Percentiles rank a stretch among this genome's conserved stretches.
phyloP scores from a whole-genome alignment of 1,140 invertebrate genomes.

The Drosophila littoralis region DNA sequence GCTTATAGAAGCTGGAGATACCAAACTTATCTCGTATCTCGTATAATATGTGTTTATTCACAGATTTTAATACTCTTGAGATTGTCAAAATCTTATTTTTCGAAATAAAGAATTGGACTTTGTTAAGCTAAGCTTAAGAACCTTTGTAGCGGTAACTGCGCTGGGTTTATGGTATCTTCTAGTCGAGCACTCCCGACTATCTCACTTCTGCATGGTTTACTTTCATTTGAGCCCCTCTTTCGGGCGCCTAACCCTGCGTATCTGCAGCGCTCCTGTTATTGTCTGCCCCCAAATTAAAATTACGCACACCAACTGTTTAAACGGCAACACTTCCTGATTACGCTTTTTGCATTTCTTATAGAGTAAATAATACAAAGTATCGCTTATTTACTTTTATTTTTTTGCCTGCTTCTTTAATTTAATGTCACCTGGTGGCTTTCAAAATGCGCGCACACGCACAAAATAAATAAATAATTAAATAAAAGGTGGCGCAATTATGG shows the following conservation, averaged over 20 bases:
- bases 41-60: too few relatives aligned
- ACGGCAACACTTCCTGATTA: constrained; percentile 67
- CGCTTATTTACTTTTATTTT: constrained; percentile 11
- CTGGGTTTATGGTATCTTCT: too few relatives aligned
- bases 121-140: too few relatives aligned
- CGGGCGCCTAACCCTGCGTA: not conserved
- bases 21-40: too few relatives aligned
- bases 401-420: constrained; percentile 44
- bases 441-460: constrained; percentile 61
- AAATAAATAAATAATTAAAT: constrained; percentile 43
- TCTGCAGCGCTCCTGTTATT: constrained; percentile 6
- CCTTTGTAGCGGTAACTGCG: too few relatives aligned
- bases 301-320: constrained; percentile 42
- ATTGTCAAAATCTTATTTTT: too few relatives aligned
- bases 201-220: too few relatives aligned
- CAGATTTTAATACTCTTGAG: too few relatives aligned
- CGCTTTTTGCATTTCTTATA: constrained; percentile 60
- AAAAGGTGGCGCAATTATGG: constrained; percentile 55
- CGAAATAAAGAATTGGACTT: too few relatives aligned
- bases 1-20: too few relatives aligned
- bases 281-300: constrained; percentile 46
- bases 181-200: too few relatives aligned
- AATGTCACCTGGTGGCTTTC: constrained; percentile 43
- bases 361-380: constrained; percentile 20
- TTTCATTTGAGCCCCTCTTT: not conserved